Evolutionary conservation across 2,797 vertebrate species (phyloP).

Genomic region (Pseudopleuronectes americanus): DNA sequence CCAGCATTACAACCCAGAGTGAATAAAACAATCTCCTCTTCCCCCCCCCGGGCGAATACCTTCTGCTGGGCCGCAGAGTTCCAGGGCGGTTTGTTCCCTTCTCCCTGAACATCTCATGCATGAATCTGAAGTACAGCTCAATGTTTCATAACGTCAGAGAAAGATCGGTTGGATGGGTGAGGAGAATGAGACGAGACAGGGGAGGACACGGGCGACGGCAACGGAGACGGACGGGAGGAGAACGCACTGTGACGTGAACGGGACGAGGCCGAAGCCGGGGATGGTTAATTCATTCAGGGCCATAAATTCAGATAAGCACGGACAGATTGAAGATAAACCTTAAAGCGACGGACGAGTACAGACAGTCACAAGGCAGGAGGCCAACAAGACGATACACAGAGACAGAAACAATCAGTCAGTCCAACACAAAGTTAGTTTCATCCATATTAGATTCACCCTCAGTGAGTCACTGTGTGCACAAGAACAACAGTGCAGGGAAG

Average conservation of each 20-base stretch:
- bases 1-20: slow-evolving; percentile 38
- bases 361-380: slow-evolving; percentile 38
- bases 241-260: slow-evolving; percentile 52
- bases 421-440: slow-evolving; percentile 52
- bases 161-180: slow-evolving; percentile 53
- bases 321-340: slow-evolving; percentile 68
- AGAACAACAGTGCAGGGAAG: slow-evolving; percentile 7
- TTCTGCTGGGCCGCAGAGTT: slow-evolving; percentile 16
- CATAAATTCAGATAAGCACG: slow-evolving; percentile 64
- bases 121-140: slow-evolving; percentile 33
- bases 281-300: slow-evolving; percentile 69
- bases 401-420: slow-evolving; percentile 44
- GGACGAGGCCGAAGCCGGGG: slow-evolving; percentile 53
- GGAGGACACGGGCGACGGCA: slow-evolving; percentile 36
- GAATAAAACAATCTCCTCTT: slow-evolving; percentile 55
- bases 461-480: slow-evolving; percentile 7
- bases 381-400: slow-evolving; percentile 30
- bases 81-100: slow-evolving; percentile 13
- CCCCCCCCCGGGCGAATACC: slow-evolving; percentile 21
- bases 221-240: slow-evolving; percentile 39
- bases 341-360: slow-evolving; percentile 37
- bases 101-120: slow-evolving; percentile 8
- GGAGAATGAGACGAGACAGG: slow-evolving; percentile 47
- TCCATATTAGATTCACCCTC: slow-evolving; percentile 50
- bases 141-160: slow-evolving; percentile 46